A percentile compares a stretch with the other conserved stretches of the same genome.
Conservation (phyloP, 1,140 invertebrate species). For the Plutomurus gul region DNA sequence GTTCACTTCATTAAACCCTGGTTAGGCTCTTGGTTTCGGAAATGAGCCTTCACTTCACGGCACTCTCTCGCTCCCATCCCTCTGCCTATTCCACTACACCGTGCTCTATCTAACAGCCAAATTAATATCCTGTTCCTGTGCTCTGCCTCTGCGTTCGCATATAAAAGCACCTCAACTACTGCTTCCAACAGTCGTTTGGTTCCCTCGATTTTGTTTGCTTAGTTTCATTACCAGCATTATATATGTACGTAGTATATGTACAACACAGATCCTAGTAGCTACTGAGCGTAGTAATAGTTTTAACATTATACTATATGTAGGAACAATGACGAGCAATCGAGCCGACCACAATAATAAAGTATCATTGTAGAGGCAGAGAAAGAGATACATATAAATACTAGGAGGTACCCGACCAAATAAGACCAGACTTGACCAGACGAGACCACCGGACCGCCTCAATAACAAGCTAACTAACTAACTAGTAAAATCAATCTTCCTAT, state of each 20-base stretch:
- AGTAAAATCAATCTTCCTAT: not conserved
- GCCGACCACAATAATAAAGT: too few relatives aligned
- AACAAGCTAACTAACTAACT: slow-evolving; percentile 14
- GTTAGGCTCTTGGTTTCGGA: slow-evolving; percentile 39
- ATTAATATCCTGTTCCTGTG: slow-evolving; percentile 34
- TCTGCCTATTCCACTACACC: not conserved
- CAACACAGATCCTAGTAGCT: not conserved
- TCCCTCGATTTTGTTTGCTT: not conserved
- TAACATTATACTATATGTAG: too few relatives aligned
- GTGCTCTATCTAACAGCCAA: not conserved
- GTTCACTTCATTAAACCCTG: slow-evolving; percentile 48
- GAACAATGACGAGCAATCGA: too few relatives aligned
- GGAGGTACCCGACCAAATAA: not conserved
- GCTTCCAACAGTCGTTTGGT: not conserved
- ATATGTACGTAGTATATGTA: not conserved
- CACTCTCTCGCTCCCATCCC: slow-evolving; percentile 8
- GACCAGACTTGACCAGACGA: not conserved
- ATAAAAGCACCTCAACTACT: not conserved
- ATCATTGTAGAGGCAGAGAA: too few relatives aligned
- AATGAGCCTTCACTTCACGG: slow-evolving; percentile 46
- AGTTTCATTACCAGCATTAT: not conserved
- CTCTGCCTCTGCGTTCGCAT: not conserved
- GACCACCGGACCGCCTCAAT: not conserved
- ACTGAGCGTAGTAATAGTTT: not conserved
- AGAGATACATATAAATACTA: too few relatives aligned